Evolutionary conservation across 2,113 vertebrate species (phyloP).

Genomic region (Thalassarche chlororhynchos): DNA sequence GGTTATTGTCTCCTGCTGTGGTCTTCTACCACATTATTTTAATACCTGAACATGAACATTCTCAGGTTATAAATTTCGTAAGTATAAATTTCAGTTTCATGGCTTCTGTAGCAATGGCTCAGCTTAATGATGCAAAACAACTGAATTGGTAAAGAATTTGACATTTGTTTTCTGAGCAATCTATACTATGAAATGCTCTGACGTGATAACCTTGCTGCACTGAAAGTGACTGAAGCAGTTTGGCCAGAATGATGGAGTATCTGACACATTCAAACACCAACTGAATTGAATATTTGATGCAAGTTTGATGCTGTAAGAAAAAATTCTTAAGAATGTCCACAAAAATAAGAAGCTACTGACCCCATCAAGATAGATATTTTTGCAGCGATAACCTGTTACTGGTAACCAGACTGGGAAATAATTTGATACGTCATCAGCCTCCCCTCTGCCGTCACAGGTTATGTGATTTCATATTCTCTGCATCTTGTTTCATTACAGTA

Average conservation of each 20-base stretch:
- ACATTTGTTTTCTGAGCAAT: slow-evolving; percentile 24
- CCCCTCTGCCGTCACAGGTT: not conserved
- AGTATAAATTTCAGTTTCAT: not conserved
- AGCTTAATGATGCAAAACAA: not conserved
- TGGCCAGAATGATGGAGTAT: not conserved
- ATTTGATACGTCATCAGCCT: not conserved
- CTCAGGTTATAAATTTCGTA: not conserved
- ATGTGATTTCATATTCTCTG: not conserved
- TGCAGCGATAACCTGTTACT: not conserved
- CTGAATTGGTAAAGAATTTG: not conserved
- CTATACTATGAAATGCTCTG: not conserved
- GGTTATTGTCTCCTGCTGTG: not conserved
- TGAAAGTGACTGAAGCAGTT: not conserved
- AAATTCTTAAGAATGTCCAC: not conserved
- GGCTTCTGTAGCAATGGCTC: not conserved
- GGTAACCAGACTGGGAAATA: not conserved
- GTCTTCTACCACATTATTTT: not conserved
- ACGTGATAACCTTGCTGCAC: not conserved
- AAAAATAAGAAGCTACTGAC: not conserved
- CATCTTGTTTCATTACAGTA: not conserved
- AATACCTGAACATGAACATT: not conserved
- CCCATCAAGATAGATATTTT: not conserved
- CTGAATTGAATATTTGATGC: not conserved
- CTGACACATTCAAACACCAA: not conserved
- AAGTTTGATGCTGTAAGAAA: not conserved